Evolutionary conservation across 2,888 invertebrate species (phyloP).

Genomic region (Danaus chrysippus): DNA sequence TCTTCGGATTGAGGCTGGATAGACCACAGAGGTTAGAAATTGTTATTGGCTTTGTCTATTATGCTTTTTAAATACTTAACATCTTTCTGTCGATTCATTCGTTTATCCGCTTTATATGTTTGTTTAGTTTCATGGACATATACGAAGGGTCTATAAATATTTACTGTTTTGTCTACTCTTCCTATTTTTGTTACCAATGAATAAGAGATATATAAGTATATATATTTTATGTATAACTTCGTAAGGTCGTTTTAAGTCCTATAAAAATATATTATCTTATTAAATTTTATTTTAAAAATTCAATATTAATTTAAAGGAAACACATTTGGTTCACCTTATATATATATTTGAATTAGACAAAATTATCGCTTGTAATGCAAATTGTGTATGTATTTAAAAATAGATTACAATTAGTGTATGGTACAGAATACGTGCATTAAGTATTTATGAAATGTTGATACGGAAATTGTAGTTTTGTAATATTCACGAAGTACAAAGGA

Average conservation of each 20-base stretch:
- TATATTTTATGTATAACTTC: no score
- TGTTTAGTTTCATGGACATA: background rate
- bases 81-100: background rate
- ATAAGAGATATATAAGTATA: no score
- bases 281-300: no score
- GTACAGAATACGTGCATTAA: constrained; percentile 52
- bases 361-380: background rate
- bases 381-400: constrained; percentile 3
- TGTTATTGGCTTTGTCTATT: constrained; percentile 3
- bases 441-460: constrained; percentile 68
- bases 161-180: no score
- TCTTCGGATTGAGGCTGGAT: constrained; percentile 27
- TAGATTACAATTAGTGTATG: constrained; percentile 5
- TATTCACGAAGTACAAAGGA: constrained; percentile 59
- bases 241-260: no score
- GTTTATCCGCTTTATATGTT: background rate
- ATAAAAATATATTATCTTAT: no score
- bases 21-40: constrained; percentile 8
- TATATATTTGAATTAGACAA: background rate
- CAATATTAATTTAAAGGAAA: no score
- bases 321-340: background rate
- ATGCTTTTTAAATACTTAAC: constrained; percentile 2
- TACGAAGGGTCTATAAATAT: no score
- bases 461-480: constrained; percentile 77
- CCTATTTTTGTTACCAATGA: no score